Evolutionary conservation across 2,888 invertebrate genomes (phyloP).

Genomic region (Eulithis prunata): DNA sequence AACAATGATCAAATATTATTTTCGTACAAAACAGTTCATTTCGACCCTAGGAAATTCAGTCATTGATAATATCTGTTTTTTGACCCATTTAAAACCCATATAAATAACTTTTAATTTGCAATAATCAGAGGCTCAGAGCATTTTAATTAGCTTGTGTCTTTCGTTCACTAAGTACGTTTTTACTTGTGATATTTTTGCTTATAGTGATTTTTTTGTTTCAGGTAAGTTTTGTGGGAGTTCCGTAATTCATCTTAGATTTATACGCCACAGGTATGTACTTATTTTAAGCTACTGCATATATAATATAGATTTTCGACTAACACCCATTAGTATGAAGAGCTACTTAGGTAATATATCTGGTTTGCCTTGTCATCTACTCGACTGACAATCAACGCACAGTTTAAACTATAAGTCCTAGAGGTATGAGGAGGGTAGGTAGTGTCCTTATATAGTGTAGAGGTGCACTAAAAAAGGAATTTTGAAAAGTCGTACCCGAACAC

Average conservation of each 20-base stretch:
- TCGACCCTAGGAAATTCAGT: neutral
- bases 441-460: too few species aligned
- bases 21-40: neutral
- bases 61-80: neutral
- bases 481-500: too few species aligned
- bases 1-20: too few species aligned
- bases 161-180: neutral
- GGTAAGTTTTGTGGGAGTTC: constrained; percentile 50
- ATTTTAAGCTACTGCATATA: neutral
- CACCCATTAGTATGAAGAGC: too few species aligned
- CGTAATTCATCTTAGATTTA: neutral
- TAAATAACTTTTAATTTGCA: constrained; percentile 6
- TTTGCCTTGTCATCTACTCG: too few species aligned
- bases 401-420: too few species aligned
- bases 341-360: too few species aligned
- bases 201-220: constrained; percentile 53
- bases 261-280: constrained; percentile 18
- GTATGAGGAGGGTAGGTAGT: too few species aligned
- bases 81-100: neutral
- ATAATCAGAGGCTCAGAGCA: neutral
- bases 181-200: neutral
- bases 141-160: neutral
- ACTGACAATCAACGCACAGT: too few species aligned
- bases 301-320: too few species aligned
- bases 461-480: too few species aligned